Conservation (phyloP, 2,797 vertebrate genomes). For the Lycodopsis pacificus region DNA sequence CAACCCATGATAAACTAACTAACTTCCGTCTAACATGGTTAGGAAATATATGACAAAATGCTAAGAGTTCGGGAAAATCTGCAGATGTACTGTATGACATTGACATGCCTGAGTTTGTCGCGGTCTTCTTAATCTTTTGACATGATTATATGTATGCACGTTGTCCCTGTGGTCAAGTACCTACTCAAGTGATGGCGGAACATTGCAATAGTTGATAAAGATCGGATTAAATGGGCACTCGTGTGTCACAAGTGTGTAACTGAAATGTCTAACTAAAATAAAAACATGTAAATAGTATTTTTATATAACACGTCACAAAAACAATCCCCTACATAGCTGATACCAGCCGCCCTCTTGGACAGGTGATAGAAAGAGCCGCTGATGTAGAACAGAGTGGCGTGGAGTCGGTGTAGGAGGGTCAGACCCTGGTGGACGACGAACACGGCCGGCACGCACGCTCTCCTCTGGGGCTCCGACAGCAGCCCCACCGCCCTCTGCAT, state of each 20-base stretch:
- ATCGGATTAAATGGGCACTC: neutral
- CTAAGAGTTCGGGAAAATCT: neutral
- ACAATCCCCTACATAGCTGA: constrained; percentile 88
- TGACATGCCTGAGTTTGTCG: neutral
- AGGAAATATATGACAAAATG: neutral
- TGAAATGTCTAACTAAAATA: neutral
- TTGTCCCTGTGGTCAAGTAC: neutral
- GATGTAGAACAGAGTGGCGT: constrained; percentile 92
- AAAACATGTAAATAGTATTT: neutral
- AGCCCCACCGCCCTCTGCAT: constrained; percentile 61
- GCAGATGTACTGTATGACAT: neutral
- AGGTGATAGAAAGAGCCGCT: constrained; percentile 90
- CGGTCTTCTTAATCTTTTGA: neutral
- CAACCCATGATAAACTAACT: neutral
- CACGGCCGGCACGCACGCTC: constrained; percentile 64
- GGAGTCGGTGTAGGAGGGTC: constrained; percentile 85
- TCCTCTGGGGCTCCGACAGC: constrained; percentile 86
- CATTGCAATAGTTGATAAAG: neutral
- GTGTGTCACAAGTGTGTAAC: neutral
- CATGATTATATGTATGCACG: neutral
- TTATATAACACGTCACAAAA: neutral
- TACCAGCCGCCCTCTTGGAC: constrained; percentile 87
- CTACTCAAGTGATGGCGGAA: neutral
- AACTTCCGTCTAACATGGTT: neutral
- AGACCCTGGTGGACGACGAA: constrained; percentile 81